phyloP scores from a whole-genome alignment of 1,140 invertebrate species.

The Nixonia krombeini region DNA sequence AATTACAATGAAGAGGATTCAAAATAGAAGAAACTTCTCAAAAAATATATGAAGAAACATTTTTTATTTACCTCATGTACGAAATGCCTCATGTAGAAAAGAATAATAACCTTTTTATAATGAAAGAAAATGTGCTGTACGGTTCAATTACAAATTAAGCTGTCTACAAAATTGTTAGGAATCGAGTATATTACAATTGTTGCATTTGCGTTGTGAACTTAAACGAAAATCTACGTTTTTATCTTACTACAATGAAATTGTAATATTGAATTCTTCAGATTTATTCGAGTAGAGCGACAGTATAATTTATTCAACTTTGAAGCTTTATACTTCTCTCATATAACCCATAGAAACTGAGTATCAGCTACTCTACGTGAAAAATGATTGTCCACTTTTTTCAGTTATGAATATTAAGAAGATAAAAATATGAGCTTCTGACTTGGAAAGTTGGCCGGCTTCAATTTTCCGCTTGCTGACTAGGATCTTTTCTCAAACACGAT shows the following conservation, averaged over 20 bases:
- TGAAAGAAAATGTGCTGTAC: no score
- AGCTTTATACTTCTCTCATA: conserved; percentile 14
- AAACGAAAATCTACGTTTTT: neutral
- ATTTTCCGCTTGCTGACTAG: conserved; percentile 58
- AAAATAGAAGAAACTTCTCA: conserved; percentile 11
- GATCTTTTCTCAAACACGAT: conserved; percentile 29
- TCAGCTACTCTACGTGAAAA: conserved; percentile 36
- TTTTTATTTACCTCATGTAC: no score
- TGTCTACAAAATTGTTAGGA: no score
- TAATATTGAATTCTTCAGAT: neutral
- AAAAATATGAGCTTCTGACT: conserved; percentile 48
- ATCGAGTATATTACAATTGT: neutral
- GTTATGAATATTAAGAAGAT: conserved; percentile 59
- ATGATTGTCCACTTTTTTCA: conserved; percentile 41
- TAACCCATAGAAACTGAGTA: conserved; percentile 31
- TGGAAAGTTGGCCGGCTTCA: conserved; percentile 56
- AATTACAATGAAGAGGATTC: conserved; percentile 18
- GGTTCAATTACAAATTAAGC: no score
- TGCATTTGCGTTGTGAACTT: neutral
- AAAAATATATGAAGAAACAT: neutral
- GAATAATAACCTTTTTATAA: neutral
- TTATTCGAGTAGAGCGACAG: conserved; percentile 8
- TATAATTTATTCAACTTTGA: conserved; percentile 19
- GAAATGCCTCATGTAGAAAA: no score
- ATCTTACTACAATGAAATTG: neutral